phyloP scores from a whole-genome alignment of 1,140 invertebrate genomes.

The Carposina sasakii region DNA sequence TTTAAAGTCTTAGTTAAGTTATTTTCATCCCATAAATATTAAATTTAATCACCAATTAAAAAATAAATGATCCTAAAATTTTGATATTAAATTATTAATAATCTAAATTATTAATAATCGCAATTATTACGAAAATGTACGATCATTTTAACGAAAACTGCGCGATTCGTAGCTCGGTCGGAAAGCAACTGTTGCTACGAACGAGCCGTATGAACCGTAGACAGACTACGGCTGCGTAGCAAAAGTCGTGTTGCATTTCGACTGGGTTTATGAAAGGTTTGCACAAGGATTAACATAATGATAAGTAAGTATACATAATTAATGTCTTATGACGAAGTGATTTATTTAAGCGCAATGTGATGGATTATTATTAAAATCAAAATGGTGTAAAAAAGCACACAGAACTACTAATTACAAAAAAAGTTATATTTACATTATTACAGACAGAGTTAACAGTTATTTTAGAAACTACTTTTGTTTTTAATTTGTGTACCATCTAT shows the following conservation, averaged over 20 bases:
- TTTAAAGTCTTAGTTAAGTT: not conserved
- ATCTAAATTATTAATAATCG: not conserved
- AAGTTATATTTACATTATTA: no score
- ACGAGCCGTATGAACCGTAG: conserved; percentile 23
- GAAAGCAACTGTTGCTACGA: conserved; percentile 61
- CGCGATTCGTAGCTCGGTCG: conserved; percentile 40
- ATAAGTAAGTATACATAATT: not conserved
- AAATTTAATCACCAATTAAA: not conserved
- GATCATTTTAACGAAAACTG: conserved; percentile 19
- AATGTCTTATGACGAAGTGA: not conserved
- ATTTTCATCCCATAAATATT: not conserved
- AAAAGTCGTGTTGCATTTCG: not conserved
- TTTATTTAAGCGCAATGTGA: not conserved
- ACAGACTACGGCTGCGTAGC: conserved; percentile 19
- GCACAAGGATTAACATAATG: not conserved
- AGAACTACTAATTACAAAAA: no score
- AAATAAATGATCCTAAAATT: not conserved
- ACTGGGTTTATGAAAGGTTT: not conserved
- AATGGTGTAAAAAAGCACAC: no score
- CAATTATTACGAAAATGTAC: not conserved
- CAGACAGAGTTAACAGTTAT: no score
- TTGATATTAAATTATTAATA: not conserved
- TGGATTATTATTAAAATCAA: no score
- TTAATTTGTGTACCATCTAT: not conserved
- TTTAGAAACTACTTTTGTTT: no score